Evolutionary conservation across 2,113 vertebrate species (phyloP).

Genomic region (Myotis yumanensis): DNA sequence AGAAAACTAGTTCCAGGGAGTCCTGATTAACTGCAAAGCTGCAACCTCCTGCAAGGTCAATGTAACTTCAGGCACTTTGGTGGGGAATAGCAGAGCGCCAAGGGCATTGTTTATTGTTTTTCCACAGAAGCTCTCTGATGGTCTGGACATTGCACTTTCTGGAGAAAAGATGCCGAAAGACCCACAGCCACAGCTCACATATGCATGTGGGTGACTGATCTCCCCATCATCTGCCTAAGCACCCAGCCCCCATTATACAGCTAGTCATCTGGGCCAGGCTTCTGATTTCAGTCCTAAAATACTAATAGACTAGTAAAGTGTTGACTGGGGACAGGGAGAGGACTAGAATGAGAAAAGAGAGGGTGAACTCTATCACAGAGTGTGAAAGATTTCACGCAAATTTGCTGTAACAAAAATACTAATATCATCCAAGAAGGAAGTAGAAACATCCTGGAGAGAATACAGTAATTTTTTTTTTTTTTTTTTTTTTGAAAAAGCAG

Average conservation of each 20-base stretch:
- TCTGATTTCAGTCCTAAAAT: neutral
- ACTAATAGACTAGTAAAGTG: neutral
- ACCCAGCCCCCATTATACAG: neutral
- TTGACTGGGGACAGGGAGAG: neutral
- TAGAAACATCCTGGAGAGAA: neutral
- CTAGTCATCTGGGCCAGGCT: accelerated
- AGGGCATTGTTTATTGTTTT: neutral
- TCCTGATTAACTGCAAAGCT: neutral
- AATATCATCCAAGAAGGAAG: slow-evolving; percentile 49
- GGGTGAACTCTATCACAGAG: accelerated
- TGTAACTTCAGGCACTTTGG: no score
- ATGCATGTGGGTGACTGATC: no score
- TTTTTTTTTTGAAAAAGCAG: neutral
- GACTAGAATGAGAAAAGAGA: neutral
- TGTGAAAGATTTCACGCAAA: neutral
- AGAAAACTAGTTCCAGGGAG: neutral
- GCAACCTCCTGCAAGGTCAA: neutral
- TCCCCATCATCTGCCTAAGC: neutral
- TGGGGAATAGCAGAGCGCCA: neutral
- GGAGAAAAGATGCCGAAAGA: neutral
- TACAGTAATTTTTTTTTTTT: neutral
- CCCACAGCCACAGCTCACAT: neutral
- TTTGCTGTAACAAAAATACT: neutral
- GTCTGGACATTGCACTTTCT: neutral
- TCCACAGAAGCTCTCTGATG: neutral